phyloP scores from a whole-genome alignment of 2,113 vertebrate genomes.

The Alectura lathami region DNA sequence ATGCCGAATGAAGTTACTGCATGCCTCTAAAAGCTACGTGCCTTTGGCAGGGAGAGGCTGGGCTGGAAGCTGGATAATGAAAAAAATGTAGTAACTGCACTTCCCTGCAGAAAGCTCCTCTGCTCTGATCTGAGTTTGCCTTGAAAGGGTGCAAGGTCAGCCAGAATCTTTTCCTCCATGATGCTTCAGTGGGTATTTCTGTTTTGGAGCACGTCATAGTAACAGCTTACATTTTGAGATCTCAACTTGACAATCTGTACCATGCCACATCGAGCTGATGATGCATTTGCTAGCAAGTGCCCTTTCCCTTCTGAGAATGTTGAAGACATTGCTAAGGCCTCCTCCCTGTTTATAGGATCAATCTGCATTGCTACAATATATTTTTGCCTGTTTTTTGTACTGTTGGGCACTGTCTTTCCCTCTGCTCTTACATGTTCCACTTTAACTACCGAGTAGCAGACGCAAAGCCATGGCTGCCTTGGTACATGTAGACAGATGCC shows the following conservation, averaged over 20 bases:
- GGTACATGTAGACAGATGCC: background rate
- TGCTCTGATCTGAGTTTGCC: background rate
- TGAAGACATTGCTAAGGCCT: background rate
- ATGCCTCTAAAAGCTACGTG: rapidly evolving
- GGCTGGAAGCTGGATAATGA: background rate
- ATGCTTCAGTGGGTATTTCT: background rate
- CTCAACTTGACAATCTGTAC: background rate
- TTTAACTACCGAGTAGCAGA: background rate
- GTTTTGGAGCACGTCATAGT: rapidly evolving
- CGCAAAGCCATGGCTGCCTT: rapidly evolving
- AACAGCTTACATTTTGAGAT: background rate
- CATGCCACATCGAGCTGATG: rapidly evolving
- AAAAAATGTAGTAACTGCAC: background rate
- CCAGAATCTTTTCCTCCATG: background rate
- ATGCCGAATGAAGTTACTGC: background rate
- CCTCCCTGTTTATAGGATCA: background rate
- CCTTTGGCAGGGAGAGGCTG: background rate
- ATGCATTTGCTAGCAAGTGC: background rate
- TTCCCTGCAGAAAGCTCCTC: background rate
- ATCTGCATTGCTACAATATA: rapidly evolving
- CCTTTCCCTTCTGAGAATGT: background rate
- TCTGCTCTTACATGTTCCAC: background rate
- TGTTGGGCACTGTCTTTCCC: background rate
- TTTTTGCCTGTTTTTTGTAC: background rate
- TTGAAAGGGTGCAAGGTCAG: background rate